A percentile compares a stretch with the other conserved stretches of the same genome.
Conservation (phyloP, 2,113 vertebrate species). For the Corythornis cristatus region DNA sequence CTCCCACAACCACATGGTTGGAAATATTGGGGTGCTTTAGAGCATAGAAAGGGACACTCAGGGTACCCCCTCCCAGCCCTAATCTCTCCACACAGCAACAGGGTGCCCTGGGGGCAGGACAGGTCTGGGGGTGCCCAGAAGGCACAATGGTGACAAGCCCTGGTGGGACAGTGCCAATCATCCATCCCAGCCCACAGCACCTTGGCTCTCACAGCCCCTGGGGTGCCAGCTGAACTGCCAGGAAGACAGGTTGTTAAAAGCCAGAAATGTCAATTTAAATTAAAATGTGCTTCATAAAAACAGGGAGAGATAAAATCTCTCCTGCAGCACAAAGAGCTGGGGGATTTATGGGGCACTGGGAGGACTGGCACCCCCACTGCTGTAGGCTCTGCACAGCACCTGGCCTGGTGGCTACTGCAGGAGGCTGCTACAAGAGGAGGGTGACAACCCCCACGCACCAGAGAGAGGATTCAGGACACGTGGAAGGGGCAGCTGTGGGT, state of each 20-base stretch:
- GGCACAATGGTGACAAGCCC: background rate
- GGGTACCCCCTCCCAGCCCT: background rate
- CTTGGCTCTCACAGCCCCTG: accelerated
- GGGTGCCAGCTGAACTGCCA: background rate
- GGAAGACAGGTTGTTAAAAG: background rate
- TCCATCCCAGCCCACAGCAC: background rate
- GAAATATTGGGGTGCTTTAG: background rate
- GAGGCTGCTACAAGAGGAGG: background rate
- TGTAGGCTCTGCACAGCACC: no score
- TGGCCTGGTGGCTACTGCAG: background rate
- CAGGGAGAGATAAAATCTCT: conserved; percentile 1
- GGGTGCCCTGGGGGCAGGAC: background rate
- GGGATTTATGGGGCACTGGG: background rate
- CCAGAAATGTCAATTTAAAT: conserved; percentile 45
- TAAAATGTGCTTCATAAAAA: background rate
- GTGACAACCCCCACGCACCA: background rate
- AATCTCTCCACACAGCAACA: accelerated
- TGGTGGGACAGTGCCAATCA: background rate
- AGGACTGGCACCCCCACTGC: background rate
- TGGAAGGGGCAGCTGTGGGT: accelerated
- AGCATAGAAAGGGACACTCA: background rate
- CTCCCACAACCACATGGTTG: background rate
- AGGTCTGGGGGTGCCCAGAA: background rate
- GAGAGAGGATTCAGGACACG: accelerated
- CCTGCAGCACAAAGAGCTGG: background rate